Percentiles rank a stretch among this genome's conserved stretches.
These are phyloP conservation scores for Resseliella maxima DNA, from an alignment of 2,888 invertebrate species.

Conservation along the genomic window DNA sequence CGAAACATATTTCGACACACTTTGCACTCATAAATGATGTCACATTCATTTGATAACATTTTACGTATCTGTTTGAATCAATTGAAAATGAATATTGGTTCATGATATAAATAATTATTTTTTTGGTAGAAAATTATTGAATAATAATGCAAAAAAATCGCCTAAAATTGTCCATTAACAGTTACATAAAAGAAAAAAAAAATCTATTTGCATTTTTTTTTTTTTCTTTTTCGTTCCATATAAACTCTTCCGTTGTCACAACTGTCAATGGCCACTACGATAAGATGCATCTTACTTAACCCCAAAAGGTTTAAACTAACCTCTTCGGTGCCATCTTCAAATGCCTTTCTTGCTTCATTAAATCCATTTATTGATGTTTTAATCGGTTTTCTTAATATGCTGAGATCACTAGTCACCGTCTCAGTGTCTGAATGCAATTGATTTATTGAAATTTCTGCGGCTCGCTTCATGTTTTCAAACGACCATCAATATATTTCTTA, in stretches of 20 bases:
- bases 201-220: background rate
- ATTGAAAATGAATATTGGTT: background rate
- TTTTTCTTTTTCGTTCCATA: background rate
- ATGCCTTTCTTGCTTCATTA: conserved; percentile 77
- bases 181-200: no score
- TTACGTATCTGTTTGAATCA: conserved; percentile 72
- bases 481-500: background rate
- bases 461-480: conserved; percentile 32
- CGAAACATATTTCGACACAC: conserved; percentile 88
- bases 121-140: no score
- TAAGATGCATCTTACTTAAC: no score
- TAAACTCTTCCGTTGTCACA: no score
- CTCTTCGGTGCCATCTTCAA: conserved; percentile 81
- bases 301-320: no score
- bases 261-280: no score
- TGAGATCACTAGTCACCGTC: conserved; percentile 67
- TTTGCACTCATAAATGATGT: conserved; percentile 89
- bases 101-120: no score
- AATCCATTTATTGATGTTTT: conserved; percentile 77
- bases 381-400: conserved; percentile 75
- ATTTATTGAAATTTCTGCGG: conserved; percentile 9
- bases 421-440: background rate
- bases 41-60: conserved; percentile 85
- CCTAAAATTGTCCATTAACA: no score
- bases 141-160: no score